Evolutionary conservation across 2,113 vertebrate genomes (phyloP), one percentile per base, ranked within the genome.

Genomic region (Callithrix jacchus): DNA sequence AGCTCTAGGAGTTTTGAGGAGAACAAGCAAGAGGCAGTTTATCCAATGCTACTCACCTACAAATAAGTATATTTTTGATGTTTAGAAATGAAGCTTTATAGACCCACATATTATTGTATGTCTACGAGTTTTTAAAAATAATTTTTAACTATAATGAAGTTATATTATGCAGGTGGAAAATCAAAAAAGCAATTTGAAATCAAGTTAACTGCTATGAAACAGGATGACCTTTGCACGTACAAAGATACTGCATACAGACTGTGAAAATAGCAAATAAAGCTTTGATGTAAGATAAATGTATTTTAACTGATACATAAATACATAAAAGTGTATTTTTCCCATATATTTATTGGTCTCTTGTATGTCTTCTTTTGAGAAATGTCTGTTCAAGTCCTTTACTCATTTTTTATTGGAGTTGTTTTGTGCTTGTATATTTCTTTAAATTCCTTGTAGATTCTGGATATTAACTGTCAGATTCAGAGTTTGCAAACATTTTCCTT

Each of bases 41-140:
- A 45, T 56, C 42, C 80, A 74, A 0, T 30, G 21, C 1, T 64
- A 0, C 0, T 40, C 81, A 1, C 66, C 25, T 11, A 27, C 35
- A 47, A 71, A 93, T 77, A 12, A 23, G 47, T 68, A 27, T 87
- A 13, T 96, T 96, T 88, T 91, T 86, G 18, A 45, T 12, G 16
- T 25, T 30, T 47, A 17, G 4, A 27, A 83, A 71, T 1, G 52
- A 77, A 20, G 11, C 35, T 74, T 56, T 10, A 0, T 0, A 64
- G 37, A 52, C 93, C 79, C 89, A 49, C n/a, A 17, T 66, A 49
- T 42, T 54, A 66, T 40, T 25, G 23, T 40, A 73, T 45, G 68
- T 25, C 3, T 8, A 1, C 84, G 94, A 97, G 47, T 54, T 94
- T 95, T 93, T 91, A 1, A 49, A 49, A 49, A 52, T 95, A 3